A percentile compares a stretch with the other conserved stretches of the same genome.
These are phyloP conservation scores for Nymphalis polychloros DNA, from an alignment of 2,888 invertebrate genomes.

Conservation along the genomic window DNA sequence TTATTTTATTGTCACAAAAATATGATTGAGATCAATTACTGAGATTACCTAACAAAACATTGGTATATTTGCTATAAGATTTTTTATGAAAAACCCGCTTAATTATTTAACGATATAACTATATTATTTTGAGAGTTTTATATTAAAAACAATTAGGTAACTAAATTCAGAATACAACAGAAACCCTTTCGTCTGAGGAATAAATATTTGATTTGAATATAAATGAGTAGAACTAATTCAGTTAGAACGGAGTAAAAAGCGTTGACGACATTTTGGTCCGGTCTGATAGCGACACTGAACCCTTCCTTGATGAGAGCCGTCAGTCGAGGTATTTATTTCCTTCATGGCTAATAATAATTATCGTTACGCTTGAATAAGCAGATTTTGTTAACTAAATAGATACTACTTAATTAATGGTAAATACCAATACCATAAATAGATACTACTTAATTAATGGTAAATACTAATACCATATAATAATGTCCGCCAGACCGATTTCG, in stretches of 20 bases:
- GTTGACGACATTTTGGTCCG: conserved; percentile 23
- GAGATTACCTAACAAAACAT: no score
- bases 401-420: conserved; percentile 7
- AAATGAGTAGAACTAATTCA: conserved; percentile 25
- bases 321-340: conserved; percentile 25
- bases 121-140: neutral
- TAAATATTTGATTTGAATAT: conserved; percentile 21
- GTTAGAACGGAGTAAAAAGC: conserved; percentile 22
- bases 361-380: conserved; percentile 23
- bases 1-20: no score
- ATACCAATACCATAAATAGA: no score
- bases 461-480: no score
- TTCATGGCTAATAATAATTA: conserved; percentile 24
- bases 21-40: no score
- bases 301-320: conserved; percentile 19
- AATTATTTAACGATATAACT: no score
- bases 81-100: no score
- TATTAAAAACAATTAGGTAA: neutral
- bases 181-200: conserved; percentile 1
- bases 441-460: no score
- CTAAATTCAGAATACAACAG: neutral
- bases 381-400: conserved; percentile 14
- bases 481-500: no score
- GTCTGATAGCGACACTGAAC: conserved; percentile 15
- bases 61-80: no score